Evolutionary conservation across 2,797 vertebrate genomes (phyloP).

Genomic region (Sebastolobus alascanus): DNA sequence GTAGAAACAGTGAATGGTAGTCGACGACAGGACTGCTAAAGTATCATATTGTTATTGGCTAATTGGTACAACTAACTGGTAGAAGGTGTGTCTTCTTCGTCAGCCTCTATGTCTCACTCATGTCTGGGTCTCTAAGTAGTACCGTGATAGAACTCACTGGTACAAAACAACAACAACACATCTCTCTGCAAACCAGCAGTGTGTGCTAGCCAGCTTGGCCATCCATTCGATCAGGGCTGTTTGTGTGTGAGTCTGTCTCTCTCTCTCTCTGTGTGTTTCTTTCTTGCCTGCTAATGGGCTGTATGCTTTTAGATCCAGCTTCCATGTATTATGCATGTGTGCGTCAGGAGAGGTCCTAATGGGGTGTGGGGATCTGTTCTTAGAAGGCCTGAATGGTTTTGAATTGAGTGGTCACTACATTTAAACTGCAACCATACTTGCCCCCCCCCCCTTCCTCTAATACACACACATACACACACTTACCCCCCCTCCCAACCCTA

Average conservation of each 20-base stretch:
- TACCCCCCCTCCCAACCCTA: background rate
- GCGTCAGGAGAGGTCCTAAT: constrained; percentile 82
- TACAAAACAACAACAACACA: constrained; percentile 35
- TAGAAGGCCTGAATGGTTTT: constrained; percentile 78
- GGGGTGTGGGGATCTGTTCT: constrained; percentile 80
- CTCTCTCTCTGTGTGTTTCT: constrained; percentile 28
- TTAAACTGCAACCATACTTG: constrained; percentile 58
- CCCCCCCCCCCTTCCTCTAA: background rate
- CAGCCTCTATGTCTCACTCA: constrained; percentile 3
- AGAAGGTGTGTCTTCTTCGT: background rate
- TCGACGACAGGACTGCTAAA: background rate
- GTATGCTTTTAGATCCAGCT: constrained; percentile 81
- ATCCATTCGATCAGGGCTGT: constrained; percentile 40
- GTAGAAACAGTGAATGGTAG: constrained; percentile 9
- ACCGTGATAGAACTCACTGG: constrained; percentile 3
- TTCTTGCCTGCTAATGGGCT: constrained; percentile 76
- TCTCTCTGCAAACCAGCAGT: constrained; percentile 33
- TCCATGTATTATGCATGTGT: constrained; percentile 85
- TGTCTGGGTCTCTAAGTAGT: constrained; percentile 33
- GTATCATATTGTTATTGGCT: constrained; percentile 1
- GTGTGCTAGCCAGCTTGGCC: constrained; percentile 39
- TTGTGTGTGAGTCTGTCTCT: constrained; percentile 37
- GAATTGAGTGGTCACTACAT: constrained; percentile 74
- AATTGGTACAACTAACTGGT: background rate
- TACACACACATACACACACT: constrained; percentile 2